These are phyloP conservation scores for Anguilla rostrata DNA, from an alignment of 2,113 vertebrate species.

Conservation along the genomic window DNA sequence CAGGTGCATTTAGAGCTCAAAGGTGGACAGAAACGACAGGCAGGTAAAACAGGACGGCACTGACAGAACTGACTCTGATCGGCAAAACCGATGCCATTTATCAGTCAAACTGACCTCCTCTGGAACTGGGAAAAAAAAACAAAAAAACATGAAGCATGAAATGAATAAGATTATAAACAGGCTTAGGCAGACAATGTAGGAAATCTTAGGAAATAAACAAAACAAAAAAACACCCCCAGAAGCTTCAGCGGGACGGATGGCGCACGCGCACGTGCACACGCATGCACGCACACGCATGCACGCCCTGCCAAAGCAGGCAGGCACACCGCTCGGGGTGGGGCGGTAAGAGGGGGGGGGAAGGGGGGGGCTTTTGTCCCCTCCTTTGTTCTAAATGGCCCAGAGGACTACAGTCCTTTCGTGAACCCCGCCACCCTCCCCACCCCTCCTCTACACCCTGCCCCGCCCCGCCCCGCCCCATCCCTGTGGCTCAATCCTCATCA, in stretches of 20 bases:
- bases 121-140: not conserved
- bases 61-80: not conserved
- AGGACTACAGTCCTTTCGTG: not conserved
- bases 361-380: too few relatives aligned
- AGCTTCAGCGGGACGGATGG: too few relatives aligned
- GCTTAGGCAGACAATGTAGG: not conserved
- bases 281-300: not conserved
- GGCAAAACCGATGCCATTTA: not conserved
- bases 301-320: not conserved
- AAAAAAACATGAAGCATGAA: not conserved
- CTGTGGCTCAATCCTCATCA: conserved; percentile 44
- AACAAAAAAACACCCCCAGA: too few relatives aligned
- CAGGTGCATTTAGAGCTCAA: conserved; percentile 6
- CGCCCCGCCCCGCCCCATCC: conserved; percentile 2
- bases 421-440: not conserved
- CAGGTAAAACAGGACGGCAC: not conserved
- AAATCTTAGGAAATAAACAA: not conserved
- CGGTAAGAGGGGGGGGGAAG: too few relatives aligned
- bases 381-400: too few relatives aligned
- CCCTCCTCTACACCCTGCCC: not conserved
- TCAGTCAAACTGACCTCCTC: not conserved
- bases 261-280: too few relatives aligned
- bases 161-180: not conserved
- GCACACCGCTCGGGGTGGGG: not conserved
- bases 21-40: not conserved